Evolutionary conservation across 2,113 vertebrate species (phyloP).

Genomic region (Cebus imitator): DNA sequence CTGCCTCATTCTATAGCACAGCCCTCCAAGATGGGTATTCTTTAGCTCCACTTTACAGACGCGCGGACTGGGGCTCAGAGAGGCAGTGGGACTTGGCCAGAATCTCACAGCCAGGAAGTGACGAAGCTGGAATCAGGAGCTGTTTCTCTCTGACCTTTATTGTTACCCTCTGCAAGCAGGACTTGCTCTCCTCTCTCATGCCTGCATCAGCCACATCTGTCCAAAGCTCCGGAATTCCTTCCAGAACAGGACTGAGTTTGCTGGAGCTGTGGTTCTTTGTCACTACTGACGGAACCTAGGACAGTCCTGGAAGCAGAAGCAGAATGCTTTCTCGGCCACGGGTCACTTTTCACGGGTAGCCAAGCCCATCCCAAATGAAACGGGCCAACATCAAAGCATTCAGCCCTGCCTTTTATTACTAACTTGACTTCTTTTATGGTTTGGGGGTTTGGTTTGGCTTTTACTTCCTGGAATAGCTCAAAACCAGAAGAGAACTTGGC

Average conservation of each 20-base stretch:
- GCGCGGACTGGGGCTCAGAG: neutral
- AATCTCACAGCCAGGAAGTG: neutral
- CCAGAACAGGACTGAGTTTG: neutral
- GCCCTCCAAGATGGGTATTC: neutral
- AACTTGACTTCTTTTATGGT: neutral
- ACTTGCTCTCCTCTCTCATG: fast-evolving
- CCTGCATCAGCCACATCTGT: neutral
- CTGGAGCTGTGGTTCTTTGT: neutral
- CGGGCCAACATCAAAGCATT: neutral
- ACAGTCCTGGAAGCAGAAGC: neutral
- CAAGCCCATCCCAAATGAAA: neutral
- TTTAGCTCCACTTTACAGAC: neutral
- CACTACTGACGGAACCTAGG: neutral
- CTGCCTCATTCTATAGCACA: neutral
- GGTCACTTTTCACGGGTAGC: neutral
- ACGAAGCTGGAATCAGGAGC: neutral
- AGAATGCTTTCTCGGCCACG: neutral
- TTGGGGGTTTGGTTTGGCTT: constrained; percentile 28
- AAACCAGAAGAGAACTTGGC: constrained; percentile 19
- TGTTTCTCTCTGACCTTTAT: neutral
- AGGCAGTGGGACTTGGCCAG: neutral
- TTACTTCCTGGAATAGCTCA: neutral
- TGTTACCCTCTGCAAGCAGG: neutral
- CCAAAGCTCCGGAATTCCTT: neutral
- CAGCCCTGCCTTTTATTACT: neutral